phyloP scores from a whole-genome alignment of 2,888 invertebrate species.

The Carterocephalus palaemon region DNA sequence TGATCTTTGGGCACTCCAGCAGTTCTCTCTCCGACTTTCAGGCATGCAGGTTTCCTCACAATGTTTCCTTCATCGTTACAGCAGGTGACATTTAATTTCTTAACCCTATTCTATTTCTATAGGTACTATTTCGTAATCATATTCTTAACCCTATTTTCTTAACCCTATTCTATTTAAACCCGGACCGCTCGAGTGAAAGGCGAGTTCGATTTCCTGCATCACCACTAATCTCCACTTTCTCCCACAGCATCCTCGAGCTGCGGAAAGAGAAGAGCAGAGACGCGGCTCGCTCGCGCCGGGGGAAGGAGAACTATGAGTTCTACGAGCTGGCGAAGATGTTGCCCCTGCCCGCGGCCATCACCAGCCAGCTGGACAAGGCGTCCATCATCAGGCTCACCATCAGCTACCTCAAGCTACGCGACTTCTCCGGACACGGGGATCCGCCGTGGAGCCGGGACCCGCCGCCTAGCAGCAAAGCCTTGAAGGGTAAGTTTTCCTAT shows the following conservation, averaged over 20 bases:
- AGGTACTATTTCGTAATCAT: too few relatives aligned
- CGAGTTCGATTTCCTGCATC: background rate
- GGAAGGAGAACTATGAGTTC: slow-evolving; percentile 98
- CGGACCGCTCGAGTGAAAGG: background rate
- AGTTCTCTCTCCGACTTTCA: too few relatives aligned
- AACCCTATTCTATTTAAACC: slow-evolving; percentile 22
- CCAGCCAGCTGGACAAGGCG: slow-evolving; percentile 96
- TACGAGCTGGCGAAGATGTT: slow-evolving; percentile 97
- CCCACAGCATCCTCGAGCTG: slow-evolving; percentile 93
- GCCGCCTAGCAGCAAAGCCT: slow-evolving; percentile 86
- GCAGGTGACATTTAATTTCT: too few relatives aligned
- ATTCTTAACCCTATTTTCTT: too few relatives aligned
- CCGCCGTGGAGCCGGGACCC: slow-evolving; percentile 95
- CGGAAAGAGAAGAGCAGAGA: slow-evolving; percentile 96
- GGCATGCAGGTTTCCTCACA: too few relatives aligned
- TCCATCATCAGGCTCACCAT: slow-evolving; percentile 97
- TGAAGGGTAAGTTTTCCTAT: slow-evolving; percentile 83
- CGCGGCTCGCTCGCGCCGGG: slow-evolving; percentile 93
- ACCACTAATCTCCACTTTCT: slow-evolving; percentile 39
- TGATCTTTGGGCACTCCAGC: too few relatives aligned
- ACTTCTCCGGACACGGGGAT: slow-evolving; percentile 97
- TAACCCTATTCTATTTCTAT: too few relatives aligned
- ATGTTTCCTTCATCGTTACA: too few relatives aligned
- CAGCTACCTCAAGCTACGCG: slow-evolving; percentile 95
- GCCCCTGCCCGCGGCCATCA: slow-evolving; percentile 93